Evolutionary conservation across 2,888 invertebrate genomes (phyloP).

Genomic region (Dicycla oo): DNA sequence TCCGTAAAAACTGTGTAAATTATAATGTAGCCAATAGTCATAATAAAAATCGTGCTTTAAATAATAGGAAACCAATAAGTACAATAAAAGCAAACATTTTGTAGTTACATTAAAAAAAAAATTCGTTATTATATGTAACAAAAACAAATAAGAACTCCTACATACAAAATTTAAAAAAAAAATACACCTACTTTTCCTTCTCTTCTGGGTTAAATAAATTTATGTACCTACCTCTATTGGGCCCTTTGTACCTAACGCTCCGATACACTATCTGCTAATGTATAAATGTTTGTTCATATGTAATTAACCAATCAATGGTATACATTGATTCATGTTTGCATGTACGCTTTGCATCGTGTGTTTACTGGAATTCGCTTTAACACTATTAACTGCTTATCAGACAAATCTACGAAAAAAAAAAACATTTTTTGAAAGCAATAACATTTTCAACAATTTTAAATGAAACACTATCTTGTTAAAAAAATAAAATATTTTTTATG

Average conservation of each 20-base stretch:
- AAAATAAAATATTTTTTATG: neutral
- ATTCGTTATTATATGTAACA: too few species aligned
- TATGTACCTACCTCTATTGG: slow-evolving; percentile 16
- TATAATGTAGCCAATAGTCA: neutral
- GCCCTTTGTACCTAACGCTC: slow-evolving; percentile 46
- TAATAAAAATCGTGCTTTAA: neutral
- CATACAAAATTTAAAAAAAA: slow-evolving; percentile 2
- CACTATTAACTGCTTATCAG: slow-evolving; percentile 60
- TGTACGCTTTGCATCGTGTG: slow-evolving; percentile 78
- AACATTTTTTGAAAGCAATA: neutral
- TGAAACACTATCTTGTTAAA: neutral
- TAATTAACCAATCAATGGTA: slow-evolving; percentile 57
- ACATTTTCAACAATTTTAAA: neutral
- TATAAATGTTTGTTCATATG: slow-evolving; percentile 57
- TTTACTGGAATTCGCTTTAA: slow-evolving; percentile 68
- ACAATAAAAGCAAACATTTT: neutral
- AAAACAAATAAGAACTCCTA: neutral
- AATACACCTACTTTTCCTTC: neutral
- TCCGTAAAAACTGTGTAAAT: neutral
- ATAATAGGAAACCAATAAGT: neutral
- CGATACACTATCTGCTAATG: slow-evolving; percentile 55
- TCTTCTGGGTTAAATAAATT: slow-evolving; percentile 32
- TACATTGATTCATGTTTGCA: slow-evolving; percentile 68
- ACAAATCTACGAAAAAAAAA: slow-evolving; percentile 65
- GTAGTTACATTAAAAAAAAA: neutral